Evolutionary conservation across 2,113 vertebrate species (phyloP).

Genomic region (Tonatia bakeri): DNA sequence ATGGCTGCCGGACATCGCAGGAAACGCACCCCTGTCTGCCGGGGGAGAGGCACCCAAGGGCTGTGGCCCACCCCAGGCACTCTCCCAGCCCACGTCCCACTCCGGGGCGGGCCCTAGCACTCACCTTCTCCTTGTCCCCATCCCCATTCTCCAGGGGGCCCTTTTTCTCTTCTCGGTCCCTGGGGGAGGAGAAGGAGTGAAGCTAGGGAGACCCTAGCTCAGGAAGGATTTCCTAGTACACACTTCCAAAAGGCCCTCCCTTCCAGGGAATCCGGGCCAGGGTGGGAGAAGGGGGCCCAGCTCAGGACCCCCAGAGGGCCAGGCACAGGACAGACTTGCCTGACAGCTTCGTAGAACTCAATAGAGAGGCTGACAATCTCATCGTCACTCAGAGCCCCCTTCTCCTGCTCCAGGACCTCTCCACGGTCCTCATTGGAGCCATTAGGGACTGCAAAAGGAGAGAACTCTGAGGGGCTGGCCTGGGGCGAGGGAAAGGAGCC

Average conservation of each 20-base stretch:
- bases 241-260: background rate
- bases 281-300: background rate
- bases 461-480: background rate
- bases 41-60: background rate
- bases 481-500: background rate
- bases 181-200: slow-evolving; percentile 16
- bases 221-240: background rate
- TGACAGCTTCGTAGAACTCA: slow-evolving; percentile 90
- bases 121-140: slow-evolving; percentile 90
- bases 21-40: slow-evolving; percentile 90
- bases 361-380: slow-evolving; percentile 96
- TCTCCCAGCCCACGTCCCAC: background rate
- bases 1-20: slow-evolving; percentile 94
- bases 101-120: background rate
- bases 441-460: slow-evolving; percentile 76
- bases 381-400: slow-evolving; percentile 85
- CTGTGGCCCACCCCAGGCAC: background rate
- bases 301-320: background rate
- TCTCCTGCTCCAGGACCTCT: slow-evolving; percentile 87
- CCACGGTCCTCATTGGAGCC: slow-evolving; percentile 82
- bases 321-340: slow-evolving; percentile 77
- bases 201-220: background rate
- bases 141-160: slow-evolving; percentile 81
- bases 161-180: slow-evolving; percentile 86
- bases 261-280: background rate